These are phyloP conservation scores for Mungos mungo DNA, from an alignment of 2,113 vertebrate species.

Conservation along the genomic window DNA sequence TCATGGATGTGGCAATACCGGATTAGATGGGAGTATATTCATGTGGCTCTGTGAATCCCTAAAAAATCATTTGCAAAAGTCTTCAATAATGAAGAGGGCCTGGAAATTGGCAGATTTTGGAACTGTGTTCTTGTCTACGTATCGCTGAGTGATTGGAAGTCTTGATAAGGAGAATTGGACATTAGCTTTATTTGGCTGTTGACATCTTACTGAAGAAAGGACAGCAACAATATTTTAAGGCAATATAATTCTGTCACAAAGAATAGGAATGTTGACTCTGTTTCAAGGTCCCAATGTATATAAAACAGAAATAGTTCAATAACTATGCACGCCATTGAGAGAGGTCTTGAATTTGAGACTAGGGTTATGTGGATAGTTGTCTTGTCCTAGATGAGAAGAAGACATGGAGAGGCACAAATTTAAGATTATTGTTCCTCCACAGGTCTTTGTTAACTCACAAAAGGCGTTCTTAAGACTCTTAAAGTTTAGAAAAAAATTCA, in stretches of 20 bases:
- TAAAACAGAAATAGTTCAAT: not conserved
- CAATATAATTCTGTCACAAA: not conserved
- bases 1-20: not conserved
- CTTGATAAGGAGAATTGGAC: not conserved
- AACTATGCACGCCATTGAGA: not conserved
- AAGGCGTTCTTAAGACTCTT: not conserved
- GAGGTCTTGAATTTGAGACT: not conserved
- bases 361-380: not conserved
- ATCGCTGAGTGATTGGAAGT: not conserved
- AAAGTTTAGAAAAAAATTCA: not conserved
- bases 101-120: not conserved
- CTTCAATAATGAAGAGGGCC: not conserved
- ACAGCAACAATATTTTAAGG: not conserved
- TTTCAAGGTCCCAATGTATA: not conserved
- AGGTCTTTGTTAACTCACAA: not conserved
- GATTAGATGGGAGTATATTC: not conserved
- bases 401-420: accelerated
- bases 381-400: not conserved
- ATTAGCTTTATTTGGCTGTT: not conserved
- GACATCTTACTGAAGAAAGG: not conserved
- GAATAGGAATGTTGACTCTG: not conserved
- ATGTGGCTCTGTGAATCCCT: not conserved
- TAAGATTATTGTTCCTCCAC: not conserved
- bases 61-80: not conserved
- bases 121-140: not conserved